These are phyloP conservation scores for Thamnophis sirtalis DNA, from an alignment of 2,113 vertebrate genomes.

Conservation along the genomic window DNA sequence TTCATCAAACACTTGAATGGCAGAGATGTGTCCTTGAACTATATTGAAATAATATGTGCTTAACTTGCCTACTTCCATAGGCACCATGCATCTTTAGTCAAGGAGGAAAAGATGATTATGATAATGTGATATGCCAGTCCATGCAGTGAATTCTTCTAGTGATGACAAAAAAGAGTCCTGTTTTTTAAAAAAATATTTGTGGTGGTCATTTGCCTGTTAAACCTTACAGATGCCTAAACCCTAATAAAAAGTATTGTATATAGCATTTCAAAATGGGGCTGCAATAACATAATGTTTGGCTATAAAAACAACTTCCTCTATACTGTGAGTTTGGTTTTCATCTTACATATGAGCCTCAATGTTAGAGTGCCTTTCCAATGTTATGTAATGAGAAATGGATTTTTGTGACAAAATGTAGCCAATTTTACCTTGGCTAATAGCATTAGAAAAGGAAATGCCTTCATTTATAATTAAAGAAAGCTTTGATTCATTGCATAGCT, in stretches of 20 bases:
- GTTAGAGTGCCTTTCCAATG: background rate
- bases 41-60: background rate
- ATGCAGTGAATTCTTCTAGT: background rate
- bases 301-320: background rate
- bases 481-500: slow-evolving; percentile 9
- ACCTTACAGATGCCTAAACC: background rate
- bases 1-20: background rate
- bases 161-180: background rate
- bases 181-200: background rate
- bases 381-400: slow-evolving; percentile 14
- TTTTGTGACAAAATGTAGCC: background rate
- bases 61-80: no score
- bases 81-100: background rate
- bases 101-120: background rate
- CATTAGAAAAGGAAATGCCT: slow-evolving; percentile 24
- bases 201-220: background rate
- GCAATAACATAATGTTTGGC: background rate
- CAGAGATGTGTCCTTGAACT: background rate
- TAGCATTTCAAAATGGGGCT: background rate
- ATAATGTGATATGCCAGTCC: background rate
- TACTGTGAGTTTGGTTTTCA: background rate
- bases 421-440: background rate
- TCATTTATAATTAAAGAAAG: slow-evolving; percentile 13
- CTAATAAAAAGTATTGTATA: background rate
- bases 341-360: background rate